Base-by-base conservation (phyloP, 2,113 vertebrate species). In the Cricetomys ansorgei region DNA sequence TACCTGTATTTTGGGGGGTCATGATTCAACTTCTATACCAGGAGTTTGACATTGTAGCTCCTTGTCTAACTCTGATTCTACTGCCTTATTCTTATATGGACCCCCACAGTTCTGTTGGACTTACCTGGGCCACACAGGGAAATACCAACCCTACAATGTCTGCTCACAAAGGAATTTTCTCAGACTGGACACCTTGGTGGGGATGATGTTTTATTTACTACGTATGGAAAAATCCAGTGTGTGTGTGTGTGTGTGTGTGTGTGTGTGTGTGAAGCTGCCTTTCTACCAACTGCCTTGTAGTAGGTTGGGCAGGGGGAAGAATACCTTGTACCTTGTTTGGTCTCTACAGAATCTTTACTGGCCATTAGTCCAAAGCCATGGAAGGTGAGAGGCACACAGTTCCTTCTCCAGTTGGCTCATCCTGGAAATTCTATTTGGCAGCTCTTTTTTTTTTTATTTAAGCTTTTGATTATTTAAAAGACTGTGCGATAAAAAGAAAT, bases 121-220 rank as follows among this genome's bases (percentile, higher is more conserved):
- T n/a, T 3, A 8, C 2, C 12, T 23, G 25, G 3, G 25, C 12
- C 7, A 11, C 19, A 37, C 8, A 9, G 48, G 5, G 27, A 50
- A 11, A 59, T 34, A 10, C 62, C 59, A n/a, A 15, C 43, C 59
- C 64, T 40, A 50, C 19, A 16, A 73, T 21, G 10, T 48, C 27
- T 19, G 23, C n/a, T 62, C 34, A 25, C 50, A 40, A 62, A 29
- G 43, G 13, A 34, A 45, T 1, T 3, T 13, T 40, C 12, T 59
- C n/a, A 89, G 85, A 48, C 91, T 83, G 55, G 37, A 31, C 17
- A 19, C 57, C 43, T 72, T 81, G 50, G 40, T 48, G 1, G 19
- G 7, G 40, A 21, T 21, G 10, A n/a, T n/a, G 16, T 87, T 53
- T 17, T 70, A 43, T 89, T 67, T 70, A 4, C 7, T 69, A 13